Conservation (phyloP, 2,113 vertebrate species). For the Megalops atlanticus region DNA sequence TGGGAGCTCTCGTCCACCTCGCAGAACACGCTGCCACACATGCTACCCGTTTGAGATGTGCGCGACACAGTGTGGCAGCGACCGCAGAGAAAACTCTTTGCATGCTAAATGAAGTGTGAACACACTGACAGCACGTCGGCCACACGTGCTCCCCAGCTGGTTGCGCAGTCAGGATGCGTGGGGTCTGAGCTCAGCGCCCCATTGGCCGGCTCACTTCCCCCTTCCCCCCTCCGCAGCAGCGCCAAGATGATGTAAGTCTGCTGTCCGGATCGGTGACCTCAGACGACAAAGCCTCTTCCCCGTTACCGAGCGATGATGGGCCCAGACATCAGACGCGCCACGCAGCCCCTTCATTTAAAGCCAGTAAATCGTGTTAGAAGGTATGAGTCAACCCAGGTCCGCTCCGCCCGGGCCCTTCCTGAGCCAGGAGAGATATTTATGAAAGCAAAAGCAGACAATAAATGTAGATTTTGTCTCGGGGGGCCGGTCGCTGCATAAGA, state of each 20-base stretch:
- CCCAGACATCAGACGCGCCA: conserved; percentile 2
- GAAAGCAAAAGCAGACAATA: neutral
- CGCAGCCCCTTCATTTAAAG: neutral
- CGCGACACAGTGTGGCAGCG: no score
- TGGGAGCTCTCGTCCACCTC: no score
- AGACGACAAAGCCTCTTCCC: neutral
- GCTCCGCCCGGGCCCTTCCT: neutral
- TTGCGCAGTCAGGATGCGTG: neutral
- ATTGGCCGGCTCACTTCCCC: no score
- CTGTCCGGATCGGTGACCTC: neutral
- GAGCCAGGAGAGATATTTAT: neutral
- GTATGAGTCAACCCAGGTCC: neutral
- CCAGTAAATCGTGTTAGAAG: neutral
- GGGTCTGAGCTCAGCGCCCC: no score
- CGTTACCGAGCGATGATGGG: neutral
- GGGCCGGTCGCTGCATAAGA: conserved; percentile 58
- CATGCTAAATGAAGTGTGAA: no score
- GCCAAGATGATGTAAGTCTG: neutral
- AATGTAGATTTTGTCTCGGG: conserved; percentile 33
- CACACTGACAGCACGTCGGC: neutral
- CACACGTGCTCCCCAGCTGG: neutral
- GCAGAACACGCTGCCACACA: neutral
- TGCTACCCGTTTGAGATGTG: no score
- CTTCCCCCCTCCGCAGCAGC: neutral
- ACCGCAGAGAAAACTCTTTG: no score